Conservation (phyloP, 1,140 invertebrate genomes). For the Bombus impatiens region DNA sequence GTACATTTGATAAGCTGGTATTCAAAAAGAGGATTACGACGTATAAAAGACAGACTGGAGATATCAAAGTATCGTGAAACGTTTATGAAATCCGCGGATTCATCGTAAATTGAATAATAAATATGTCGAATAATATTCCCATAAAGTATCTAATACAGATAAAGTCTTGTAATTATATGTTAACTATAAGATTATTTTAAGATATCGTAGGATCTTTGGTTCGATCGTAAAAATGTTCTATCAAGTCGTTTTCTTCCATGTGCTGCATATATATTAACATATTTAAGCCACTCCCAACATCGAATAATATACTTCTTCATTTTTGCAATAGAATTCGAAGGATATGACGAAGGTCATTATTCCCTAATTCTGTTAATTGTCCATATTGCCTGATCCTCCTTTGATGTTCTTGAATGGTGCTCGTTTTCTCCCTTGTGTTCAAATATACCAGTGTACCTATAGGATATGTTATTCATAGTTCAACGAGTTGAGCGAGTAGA, state of each 20-base stretch:
- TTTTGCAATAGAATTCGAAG: conserved; percentile 79
- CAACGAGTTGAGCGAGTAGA: conserved; percentile 1
- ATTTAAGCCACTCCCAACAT: conserved; percentile 7
- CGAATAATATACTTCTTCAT: conserved; percentile 69
- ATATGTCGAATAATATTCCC: too few relatives aligned
- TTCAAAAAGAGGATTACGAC: too few relatives aligned
- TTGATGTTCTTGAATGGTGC: conserved; percentile 52
- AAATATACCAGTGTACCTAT: neutral
- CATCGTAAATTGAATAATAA: too few relatives aligned
- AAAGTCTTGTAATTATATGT: too few relatives aligned
- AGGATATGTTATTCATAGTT: conserved; percentile 10
- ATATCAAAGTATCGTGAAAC: too few relatives aligned
- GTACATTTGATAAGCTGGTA: too few relatives aligned
- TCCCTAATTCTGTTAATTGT: conserved; percentile 69
- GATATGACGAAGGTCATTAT: conserved; percentile 81
- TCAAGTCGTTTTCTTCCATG: neutral
- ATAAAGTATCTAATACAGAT: too few relatives aligned
- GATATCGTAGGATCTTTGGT: too few relatives aligned
- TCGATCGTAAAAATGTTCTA: too few relatives aligned
- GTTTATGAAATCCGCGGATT: too few relatives aligned
- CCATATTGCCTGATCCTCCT: conserved; percentile 68
- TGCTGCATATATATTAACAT: neutral
- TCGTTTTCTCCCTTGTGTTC: conserved; percentile 27
- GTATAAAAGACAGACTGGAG: too few relatives aligned
- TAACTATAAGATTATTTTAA: too few relatives aligned